A percentile compares a stretch with the other conserved stretches of the same genome.
These are phyloP conservation scores for Sycophila sp. DNA, from an alignment of 1,140 invertebrate genomes.

Conservation along the genomic window DNA sequence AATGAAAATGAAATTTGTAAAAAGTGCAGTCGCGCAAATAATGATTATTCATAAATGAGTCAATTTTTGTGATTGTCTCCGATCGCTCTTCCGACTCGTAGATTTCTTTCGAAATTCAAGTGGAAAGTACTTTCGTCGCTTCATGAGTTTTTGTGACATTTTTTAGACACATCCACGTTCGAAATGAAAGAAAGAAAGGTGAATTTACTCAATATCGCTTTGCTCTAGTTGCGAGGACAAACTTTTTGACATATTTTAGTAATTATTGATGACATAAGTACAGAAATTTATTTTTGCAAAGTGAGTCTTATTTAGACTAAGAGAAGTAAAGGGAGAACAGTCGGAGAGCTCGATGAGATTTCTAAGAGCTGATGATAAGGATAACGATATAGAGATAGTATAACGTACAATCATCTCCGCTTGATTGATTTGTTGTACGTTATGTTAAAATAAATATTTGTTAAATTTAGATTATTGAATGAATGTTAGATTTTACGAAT, in stretches of 20 bases:
- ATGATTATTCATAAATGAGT: not conserved
- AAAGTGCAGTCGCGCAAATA: conserved; percentile 13
- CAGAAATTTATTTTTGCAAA: conserved; percentile 26
- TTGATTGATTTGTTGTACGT: conserved; percentile 25
- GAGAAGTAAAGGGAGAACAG: not conserved
- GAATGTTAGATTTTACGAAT: conserved; percentile 34
- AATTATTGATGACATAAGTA: not conserved
- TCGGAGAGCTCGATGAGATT: not conserved
- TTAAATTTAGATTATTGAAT: conserved; percentile 28
- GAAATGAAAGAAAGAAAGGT: not conserved
- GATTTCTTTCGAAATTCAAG: not conserved
- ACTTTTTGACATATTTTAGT: not conserved
- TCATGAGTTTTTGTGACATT: not conserved
- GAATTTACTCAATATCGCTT: not conserved
- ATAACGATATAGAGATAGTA: conserved; percentile 2
- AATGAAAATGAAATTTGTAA: no score
- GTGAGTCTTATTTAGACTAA: conserved; percentile 8
- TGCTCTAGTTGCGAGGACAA: not conserved
- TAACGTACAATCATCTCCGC: not conserved
- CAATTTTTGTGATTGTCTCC: not conserved
- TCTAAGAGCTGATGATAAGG: not conserved
- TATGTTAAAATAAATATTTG: conserved; percentile 17
- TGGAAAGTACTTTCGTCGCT: not conserved
- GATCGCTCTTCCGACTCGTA: conserved; percentile 6
- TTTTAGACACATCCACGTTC: not conserved